Percentiles rank a stretch among this genome's conserved stretches.
Evolutionary conservation across 2,113 vertebrate species (phyloP).

Genomic region (Mustela lutreola): DNA sequence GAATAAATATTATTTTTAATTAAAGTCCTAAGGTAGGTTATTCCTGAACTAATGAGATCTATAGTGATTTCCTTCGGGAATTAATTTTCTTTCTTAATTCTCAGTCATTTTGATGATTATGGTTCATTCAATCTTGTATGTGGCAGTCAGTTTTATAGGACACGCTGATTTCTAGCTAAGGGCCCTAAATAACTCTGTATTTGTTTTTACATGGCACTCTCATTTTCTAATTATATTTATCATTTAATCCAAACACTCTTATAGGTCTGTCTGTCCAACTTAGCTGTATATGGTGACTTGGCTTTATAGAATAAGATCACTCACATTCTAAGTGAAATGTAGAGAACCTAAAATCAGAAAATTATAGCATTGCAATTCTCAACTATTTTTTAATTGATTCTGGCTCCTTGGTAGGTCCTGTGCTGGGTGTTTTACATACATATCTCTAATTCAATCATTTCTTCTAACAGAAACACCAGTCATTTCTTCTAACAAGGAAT

Average conservation of each 20-base stretch:
- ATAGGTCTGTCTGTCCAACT: background rate
- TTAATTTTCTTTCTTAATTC: conserved; percentile 91
- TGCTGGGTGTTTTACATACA: background rate
- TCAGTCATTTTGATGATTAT: conserved; percentile 85
- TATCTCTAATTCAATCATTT: background rate
- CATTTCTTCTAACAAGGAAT: background rate
- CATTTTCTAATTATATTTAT: conserved; percentile 61
- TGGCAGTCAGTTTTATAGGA: conserved; percentile 79
- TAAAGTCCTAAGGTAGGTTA: conserved; percentile 91
- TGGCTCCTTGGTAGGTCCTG: background rate
- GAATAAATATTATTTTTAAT: conserved; percentile 92
- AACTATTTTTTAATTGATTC: background rate
- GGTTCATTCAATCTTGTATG: conserved; percentile 80
- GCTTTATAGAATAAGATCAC: background rate
- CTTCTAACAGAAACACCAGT: too few relatives aligned
- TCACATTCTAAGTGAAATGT: conserved; percentile 8
- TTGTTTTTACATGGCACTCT: conserved; percentile 52
- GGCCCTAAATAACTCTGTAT: conserved; percentile 54
- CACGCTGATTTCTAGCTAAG: conserved; percentile 75
- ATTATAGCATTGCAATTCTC: background rate
- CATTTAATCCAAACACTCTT: conserved; percentile 9
- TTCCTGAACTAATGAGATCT: conserved; percentile 91
- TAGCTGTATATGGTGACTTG: background rate
- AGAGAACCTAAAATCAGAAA: conserved; percentile 39
- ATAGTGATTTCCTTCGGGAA: conserved; percentile 89